Percentiles rank a stretch among this genome's conserved stretches.
Conservation (phyloP, 92 coral and sea anemone genomes). For the Scolanthus callimorphus region DNA sequence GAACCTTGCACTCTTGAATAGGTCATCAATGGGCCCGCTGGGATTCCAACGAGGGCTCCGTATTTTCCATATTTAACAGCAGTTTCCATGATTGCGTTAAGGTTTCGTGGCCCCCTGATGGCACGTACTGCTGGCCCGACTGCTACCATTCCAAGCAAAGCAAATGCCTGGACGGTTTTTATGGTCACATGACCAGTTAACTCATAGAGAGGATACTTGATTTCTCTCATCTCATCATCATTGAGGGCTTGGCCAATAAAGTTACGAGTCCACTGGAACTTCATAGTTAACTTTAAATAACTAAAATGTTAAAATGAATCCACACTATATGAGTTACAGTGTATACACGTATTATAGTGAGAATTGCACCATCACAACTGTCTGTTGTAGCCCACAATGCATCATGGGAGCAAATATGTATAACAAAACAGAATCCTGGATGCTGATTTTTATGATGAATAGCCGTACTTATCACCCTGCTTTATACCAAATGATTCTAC, state of each 20-base stretch:
- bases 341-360: no score
- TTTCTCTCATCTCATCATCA: slow-evolving; percentile 53
- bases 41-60: slow-evolving; percentile 58
- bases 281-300: slow-evolving; percentile 21
- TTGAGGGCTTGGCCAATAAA: slow-evolving; percentile 48
- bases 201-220: slow-evolving; percentile 43
- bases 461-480: no score
- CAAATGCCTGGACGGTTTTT: slow-evolving; percentile 62
- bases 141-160: slow-evolving; percentile 50
- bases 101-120: slow-evolving; percentile 45
- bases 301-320: no score
- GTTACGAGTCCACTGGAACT: slow-evolving; percentile 59
- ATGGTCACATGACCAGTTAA: slow-evolving; percentile 51
- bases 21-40: slow-evolving; percentile 54
- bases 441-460: no score
- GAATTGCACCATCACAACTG: no score
- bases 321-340: no score
- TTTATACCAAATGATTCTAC: no score
- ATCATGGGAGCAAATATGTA: no score
- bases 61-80: slow-evolving; percentile 48
- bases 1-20: slow-evolving; percentile 36
- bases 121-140: slow-evolving; percentile 58
- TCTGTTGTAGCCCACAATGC: no score
- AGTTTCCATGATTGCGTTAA: slow-evolving; percentile 44
- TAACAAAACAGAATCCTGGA: no score